These are phyloP conservation scores for Penaeus japonicus DNA, from an alignment of 1,140 invertebrate species.

Conservation along the genomic window DNA sequence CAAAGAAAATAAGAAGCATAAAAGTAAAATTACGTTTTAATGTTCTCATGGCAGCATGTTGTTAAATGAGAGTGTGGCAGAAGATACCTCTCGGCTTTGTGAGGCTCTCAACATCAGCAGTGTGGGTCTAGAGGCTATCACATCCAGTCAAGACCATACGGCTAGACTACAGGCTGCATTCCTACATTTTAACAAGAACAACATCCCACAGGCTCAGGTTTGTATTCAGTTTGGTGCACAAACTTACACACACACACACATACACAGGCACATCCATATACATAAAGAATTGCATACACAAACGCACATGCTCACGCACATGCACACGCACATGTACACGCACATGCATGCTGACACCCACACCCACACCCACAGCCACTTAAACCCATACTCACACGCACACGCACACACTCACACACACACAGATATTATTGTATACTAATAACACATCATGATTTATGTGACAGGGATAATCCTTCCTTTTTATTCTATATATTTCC, in stretches of 20 bases:
- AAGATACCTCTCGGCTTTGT: constrained; percentile 18
- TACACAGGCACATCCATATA: neutral
- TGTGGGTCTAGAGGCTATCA: constrained; percentile 78
- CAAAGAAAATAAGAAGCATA: too few relatives aligned
- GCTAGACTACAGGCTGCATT: constrained; percentile 82
- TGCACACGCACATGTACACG: too few relatives aligned
- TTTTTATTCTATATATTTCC: neutral
- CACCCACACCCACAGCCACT: too few relatives aligned
- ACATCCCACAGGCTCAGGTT: constrained; percentile 62
- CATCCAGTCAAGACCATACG: constrained; percentile 71
- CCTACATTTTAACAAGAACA: constrained; percentile 72
- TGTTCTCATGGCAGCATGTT: neutral
- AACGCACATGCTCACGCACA: too few relatives aligned
- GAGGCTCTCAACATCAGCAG: constrained; percentile 38
- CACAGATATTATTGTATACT: neutral
- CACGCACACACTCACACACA: too few relatives aligned
- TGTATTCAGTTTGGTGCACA: neutral
- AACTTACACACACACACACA: neutral
- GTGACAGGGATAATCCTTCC: neutral
- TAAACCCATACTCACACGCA: too few relatives aligned
- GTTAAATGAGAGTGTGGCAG: constrained; percentile 39
- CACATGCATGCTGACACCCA: too few relatives aligned
- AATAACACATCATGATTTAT: neutral
- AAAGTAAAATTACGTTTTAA: neutral
- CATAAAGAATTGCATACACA: constrained; percentile 49